phyloP scores from a whole-genome alignment of 2,113 vertebrate species.

The Delphinapterus leucas region DNA sequence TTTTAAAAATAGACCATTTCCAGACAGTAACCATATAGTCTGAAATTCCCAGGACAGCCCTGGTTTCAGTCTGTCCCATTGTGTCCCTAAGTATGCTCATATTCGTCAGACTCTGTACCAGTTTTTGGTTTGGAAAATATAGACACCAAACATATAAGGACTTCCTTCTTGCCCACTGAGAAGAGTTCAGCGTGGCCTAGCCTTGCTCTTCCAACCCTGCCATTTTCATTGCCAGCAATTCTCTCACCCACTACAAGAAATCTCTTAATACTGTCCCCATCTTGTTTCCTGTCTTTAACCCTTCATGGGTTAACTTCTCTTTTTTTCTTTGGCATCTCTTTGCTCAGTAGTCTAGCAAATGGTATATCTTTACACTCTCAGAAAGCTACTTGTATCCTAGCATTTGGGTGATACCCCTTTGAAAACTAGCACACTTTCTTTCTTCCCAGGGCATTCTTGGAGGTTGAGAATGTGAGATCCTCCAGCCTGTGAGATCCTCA shows the following conservation, averaged over 20 bases:
- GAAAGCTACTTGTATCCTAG: conserved; percentile 23
- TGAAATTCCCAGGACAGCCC: conserved; percentile 25
- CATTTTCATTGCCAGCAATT: neutral
- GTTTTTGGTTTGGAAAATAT: conserved; percentile 24
- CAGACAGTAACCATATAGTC: conserved; percentile 32
- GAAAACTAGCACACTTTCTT: conserved; percentile 36
- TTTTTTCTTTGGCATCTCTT: neutral
- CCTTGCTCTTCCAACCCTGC: neutral
- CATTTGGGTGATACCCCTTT: conserved; percentile 21
- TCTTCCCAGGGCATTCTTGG: neutral
- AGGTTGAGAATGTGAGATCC: conserved; percentile 1
- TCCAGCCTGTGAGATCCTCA: neutral
- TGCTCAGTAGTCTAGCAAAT: neutral
- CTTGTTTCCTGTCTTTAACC: neutral
- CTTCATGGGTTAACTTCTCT: conserved; percentile 12
- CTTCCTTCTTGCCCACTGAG: neutral
- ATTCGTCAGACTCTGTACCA: neutral
- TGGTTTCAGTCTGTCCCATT: conserved; percentile 36
- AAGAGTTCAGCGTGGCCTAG: neutral
- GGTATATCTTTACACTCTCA: neutral
- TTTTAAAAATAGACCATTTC: conserved; percentile 56
- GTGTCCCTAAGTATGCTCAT: neutral
- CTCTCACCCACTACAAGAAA: neutral
- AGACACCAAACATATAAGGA: neutral
- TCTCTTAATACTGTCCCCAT: neutral